Evolutionary conservation across 2,797 vertebrate species (phyloP).

Genomic region (Carduelis carduelis): DNA sequence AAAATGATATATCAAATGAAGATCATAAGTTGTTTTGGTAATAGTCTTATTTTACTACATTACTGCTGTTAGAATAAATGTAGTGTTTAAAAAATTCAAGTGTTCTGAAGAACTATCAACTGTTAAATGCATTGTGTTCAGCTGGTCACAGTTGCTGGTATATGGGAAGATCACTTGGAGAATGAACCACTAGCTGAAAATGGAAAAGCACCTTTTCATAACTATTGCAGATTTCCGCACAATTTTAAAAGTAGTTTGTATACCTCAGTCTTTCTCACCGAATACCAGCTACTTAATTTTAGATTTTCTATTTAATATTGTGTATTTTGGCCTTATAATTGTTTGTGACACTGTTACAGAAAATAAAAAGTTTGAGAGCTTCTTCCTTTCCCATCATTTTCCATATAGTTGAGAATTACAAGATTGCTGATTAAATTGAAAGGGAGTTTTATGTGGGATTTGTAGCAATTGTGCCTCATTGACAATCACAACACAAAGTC

Average conservation of each 20-base stretch:
- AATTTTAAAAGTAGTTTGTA: constrained; percentile 3
- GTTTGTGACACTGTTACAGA: background rate
- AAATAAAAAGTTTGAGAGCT: background rate
- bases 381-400: background rate
- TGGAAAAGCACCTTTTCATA: constrained; percentile 17
- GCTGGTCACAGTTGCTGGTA: background rate
- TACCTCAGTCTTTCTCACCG: constrained; percentile 3
- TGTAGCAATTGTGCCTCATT: background rate
- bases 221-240: background rate
- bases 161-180: background rate
- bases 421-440: background rate
- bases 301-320: constrained; percentile 29
- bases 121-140: background rate
- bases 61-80: background rate
- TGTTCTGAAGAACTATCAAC: background rate
- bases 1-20: background rate
- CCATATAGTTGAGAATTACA: background rate
- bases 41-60: background rate
- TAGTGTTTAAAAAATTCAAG: background rate
- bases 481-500: background rate
- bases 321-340: constrained; percentile 22
- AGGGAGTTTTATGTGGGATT: background rate
- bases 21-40: background rate
- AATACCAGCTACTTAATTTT: background rate
- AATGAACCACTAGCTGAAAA: constrained; percentile 7